These are phyloP conservation scores for Chromobotia macracanthus DNA, from an alignment of 2,797 vertebrate genomes.

Conservation along the genomic window DNA sequence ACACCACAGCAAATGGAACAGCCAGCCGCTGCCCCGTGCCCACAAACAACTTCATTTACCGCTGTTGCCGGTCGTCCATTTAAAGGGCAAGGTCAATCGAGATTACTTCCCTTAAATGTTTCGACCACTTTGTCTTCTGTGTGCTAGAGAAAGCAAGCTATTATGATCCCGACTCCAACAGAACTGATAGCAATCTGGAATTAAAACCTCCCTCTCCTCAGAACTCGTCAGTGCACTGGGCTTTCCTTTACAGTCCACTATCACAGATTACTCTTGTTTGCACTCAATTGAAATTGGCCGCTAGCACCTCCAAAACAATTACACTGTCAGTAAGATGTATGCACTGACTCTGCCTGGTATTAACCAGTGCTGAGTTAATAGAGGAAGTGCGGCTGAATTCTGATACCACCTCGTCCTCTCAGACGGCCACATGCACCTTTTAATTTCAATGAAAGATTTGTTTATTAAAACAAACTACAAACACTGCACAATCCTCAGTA, in stretches of 20 bases:
- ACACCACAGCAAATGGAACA: conserved; percentile 22
- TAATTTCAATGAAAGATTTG: conserved; percentile 59
- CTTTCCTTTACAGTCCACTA: conserved; percentile 58
- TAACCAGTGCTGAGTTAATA: conserved; percentile 52
- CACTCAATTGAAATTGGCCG: conserved; percentile 58
- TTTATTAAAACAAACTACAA: conserved; percentile 53
- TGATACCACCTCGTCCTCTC: not conserved
- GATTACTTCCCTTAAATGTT: conserved; percentile 64
- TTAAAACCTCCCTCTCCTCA: conserved; percentile 52
- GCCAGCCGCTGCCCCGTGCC: conserved; percentile 16
- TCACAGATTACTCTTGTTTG: conserved; percentile 53
- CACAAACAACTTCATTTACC: conserved; percentile 57
- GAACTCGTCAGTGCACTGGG: not conserved
- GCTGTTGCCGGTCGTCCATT: conserved; percentile 55
- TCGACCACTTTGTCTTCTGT: conserved; percentile 63
- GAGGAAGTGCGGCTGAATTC: conserved; percentile 30
- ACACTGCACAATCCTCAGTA: too few relatives aligned
- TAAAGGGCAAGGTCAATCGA: conserved; percentile 65
- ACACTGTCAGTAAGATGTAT: conserved; percentile 66
- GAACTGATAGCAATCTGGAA: conserved; percentile 71
- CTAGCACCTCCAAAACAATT: conserved; percentile 62
- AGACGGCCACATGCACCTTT: not conserved
- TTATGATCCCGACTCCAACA: conserved; percentile 61
- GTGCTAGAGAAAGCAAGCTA: conserved; percentile 59
- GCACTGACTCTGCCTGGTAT: conserved; percentile 56